These are phyloP conservation scores for Venustaconcha ellipsiformis DNA, from an alignment of 1,140 invertebrate genomes.

Conservation along the genomic window DNA sequence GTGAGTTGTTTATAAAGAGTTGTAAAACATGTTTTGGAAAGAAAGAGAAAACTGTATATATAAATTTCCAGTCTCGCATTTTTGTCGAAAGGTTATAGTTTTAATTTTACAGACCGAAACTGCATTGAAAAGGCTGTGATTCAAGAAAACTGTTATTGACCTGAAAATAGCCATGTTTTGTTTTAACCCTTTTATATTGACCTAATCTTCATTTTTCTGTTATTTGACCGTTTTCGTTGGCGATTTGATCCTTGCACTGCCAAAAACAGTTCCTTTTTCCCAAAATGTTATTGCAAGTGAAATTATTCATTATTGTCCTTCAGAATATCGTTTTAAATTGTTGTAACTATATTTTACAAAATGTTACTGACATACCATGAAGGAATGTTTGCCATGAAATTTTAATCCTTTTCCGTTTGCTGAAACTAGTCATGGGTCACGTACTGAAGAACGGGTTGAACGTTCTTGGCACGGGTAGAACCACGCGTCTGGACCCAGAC, in stretches of 20 bases:
- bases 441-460: conserved; percentile 69
- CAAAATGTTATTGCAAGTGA: not conserved
- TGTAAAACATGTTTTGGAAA: not conserved
- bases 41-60: not conserved
- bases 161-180: too few species aligned
- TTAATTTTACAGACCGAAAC: not conserved
- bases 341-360: not conserved
- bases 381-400: not conserved
- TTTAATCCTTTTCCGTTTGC: not conserved
- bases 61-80: not conserved
- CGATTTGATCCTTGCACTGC: too few species aligned
- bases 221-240: too few species aligned
- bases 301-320: not conserved
- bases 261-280: not conserved
- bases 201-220: too few species aligned
- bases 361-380: not conserved
- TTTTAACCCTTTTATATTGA: too few species aligned
- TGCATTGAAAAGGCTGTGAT: not conserved
- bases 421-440: conserved; percentile 70
- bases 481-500: conserved; percentile 50
- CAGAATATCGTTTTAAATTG: not conserved
- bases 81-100: too few species aligned
- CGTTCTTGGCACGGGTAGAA: conserved; percentile 69
- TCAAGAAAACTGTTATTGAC: too few species aligned
- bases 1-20: conserved; percentile 54